Percentiles rank a stretch among this genome's conserved stretches.
phyloP scores from a whole-genome alignment of 2,797 vertebrate genomes.

The Acipenser oxyrinchus region DNA sequence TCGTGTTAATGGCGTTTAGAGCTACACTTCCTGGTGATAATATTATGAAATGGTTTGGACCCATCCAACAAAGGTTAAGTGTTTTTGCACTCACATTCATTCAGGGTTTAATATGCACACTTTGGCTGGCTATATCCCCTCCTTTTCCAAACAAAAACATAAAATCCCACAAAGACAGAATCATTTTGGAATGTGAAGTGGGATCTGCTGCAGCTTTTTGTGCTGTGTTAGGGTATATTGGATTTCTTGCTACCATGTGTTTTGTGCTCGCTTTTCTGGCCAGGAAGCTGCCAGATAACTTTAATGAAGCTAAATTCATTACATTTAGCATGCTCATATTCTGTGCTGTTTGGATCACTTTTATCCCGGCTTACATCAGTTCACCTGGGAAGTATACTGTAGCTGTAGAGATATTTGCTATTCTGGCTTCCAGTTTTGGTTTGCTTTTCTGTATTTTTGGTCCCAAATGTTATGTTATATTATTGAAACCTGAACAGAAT shows the following conservation, averaged over 20 bases:
- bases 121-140: conserved; percentile 50
- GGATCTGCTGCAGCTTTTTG: conserved; percentile 50
- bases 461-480: conserved; percentile 56
- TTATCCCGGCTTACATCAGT: conserved; percentile 58
- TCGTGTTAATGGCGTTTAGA: conserved; percentile 59
- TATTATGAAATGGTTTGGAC: conserved; percentile 63
- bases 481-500: conserved; percentile 50
- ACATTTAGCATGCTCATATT: conserved; percentile 64
- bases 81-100: conserved; percentile 45
- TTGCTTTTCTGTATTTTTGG: conserved; percentile 54
- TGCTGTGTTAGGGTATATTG: conserved; percentile 50
- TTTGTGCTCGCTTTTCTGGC: conserved; percentile 53
- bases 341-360: conserved; percentile 57
- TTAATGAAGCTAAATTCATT: conserved; percentile 57
- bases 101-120: conserved; percentile 52
- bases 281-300: conserved; percentile 54
- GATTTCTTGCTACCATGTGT: conserved; percentile 44
- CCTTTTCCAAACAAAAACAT: conserved; percentile 49
- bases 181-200: conserved; percentile 50
- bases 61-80: conserved; percentile 50
- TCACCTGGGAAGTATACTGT: conserved; percentile 58
- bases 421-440: conserved; percentile 53
- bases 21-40: conserved; percentile 53
- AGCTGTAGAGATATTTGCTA: conserved; percentile 61
- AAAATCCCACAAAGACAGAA: conserved; percentile 40